phyloP scores from a whole-genome alignment of 2,797 vertebrate species.

The Balearica regulorum region DNA sequence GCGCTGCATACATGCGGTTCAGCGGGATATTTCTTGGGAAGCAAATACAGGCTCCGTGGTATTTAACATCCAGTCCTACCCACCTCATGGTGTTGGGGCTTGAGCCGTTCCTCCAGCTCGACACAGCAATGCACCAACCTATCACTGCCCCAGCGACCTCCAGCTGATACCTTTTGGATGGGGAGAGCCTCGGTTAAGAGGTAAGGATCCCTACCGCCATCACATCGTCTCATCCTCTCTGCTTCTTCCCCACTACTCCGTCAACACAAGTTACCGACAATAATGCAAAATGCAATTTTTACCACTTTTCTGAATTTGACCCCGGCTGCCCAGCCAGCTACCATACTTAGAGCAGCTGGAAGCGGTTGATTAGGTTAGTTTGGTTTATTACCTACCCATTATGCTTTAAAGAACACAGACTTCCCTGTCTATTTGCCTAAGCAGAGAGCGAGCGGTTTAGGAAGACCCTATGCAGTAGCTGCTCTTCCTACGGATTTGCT shows the following conservation, averaged over 20 bases:
- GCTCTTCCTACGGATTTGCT: slow-evolving; percentile 1
- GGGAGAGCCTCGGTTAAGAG: neutral
- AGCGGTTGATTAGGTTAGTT: neutral
- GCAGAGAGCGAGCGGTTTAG: neutral
- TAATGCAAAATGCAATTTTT: neutral
- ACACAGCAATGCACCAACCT: neutral
- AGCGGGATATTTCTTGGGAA: neutral
- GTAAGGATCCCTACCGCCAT: neutral
- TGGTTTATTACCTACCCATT: neutral
- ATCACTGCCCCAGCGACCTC: accelerated
- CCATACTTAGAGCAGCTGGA: neutral
- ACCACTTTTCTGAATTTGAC: neutral
- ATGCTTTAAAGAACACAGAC: slow-evolving; percentile 2
- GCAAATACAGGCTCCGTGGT: accelerated
- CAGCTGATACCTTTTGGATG: neutral
- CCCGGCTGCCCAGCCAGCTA: accelerated
- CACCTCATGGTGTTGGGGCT: accelerated
- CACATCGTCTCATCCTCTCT: neutral
- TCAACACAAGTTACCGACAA: accelerated
- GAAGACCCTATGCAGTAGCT: neutral
- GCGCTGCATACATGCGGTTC: accelerated
- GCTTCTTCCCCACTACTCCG: neutral
- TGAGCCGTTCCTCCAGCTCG: neutral
- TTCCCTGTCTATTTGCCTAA: slow-evolving; percentile 18
- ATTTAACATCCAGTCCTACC: neutral